Evolutionary conservation across 2,113 vertebrate genomes (phyloP).

Genomic region (Nesogale talazaci): DNA sequence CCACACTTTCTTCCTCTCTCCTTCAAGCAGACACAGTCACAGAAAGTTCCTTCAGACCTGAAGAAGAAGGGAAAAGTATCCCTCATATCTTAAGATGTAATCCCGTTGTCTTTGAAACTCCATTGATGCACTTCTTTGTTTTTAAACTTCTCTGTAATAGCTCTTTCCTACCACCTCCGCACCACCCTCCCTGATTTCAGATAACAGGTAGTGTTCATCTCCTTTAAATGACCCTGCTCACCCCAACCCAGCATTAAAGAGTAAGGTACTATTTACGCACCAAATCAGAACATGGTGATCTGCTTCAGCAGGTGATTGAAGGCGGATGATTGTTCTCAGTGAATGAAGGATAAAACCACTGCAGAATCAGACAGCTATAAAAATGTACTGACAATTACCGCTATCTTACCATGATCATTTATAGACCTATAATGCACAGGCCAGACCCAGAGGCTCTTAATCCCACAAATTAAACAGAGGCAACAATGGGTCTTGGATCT

Average conservation of each 20-base stretch:
- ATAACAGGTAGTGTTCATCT: background rate
- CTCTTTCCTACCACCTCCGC: background rate
- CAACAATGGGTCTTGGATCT: conserved; percentile 15
- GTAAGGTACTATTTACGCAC: background rate
- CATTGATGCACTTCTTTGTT: conserved; percentile 47
- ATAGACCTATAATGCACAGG: conserved; percentile 49
- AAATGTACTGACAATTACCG: conserved; percentile 67
- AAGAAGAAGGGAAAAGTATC: background rate
- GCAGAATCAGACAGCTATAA: conserved; percentile 60
- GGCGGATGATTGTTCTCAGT: conserved; percentile 50
- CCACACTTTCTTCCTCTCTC: background rate
- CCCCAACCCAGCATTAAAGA: conserved; percentile 25
- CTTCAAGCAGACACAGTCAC: background rate
- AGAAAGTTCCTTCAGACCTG: background rate
- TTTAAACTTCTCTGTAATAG: conserved; percentile 15
- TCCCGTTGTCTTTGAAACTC: background rate
- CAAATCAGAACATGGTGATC: conserved; percentile 33
- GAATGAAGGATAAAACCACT: conserved; percentile 71
- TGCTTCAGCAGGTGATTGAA: conserved; percentile 68
- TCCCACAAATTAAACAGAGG: conserved; percentile 66
- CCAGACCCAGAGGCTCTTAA: conserved; percentile 44
- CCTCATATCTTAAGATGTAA: background rate
- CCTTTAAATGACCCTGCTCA: conserved; percentile 39
- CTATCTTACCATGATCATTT: conserved; percentile 68
- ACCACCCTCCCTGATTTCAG: background rate